A percentile compares a stretch with the other conserved stretches of the same genome.
These are phyloP conservation scores for Odontocolon sp. DNA, from an alignment of 2,888 invertebrate species.

Conservation along the genomic window DNA sequence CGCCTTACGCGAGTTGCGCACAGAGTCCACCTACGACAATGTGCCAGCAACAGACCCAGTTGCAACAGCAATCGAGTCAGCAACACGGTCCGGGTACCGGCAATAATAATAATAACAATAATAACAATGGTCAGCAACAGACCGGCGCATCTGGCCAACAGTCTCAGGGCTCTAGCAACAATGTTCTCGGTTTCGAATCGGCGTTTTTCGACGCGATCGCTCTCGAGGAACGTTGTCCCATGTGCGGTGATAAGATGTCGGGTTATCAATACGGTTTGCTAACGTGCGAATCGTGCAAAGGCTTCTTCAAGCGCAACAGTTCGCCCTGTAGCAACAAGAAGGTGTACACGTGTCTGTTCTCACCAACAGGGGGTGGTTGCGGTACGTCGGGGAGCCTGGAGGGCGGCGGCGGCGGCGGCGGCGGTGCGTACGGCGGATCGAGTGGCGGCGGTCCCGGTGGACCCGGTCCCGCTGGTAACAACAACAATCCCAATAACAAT, in stretches of 20 bases:
- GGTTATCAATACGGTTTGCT: slow-evolving; percentile 90
- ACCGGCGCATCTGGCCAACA: slow-evolving; percentile 67
- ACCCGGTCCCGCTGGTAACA: slow-evolving; percentile 48
- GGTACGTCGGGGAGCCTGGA: slow-evolving; percentile 69
- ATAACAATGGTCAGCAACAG: slow-evolving; percentile 63
- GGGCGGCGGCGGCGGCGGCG: slow-evolving; percentile 59
- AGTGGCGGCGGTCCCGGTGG: slow-evolving; percentile 49
- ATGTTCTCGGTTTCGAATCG: slow-evolving; percentile 81
- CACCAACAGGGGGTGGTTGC: slow-evolving; percentile 74
- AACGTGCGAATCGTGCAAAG: slow-evolving; percentile 90
- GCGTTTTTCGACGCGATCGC: slow-evolving; percentile 81
- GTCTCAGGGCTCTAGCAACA: slow-evolving; percentile 70
- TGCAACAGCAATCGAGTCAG: slow-evolving; percentile 54
- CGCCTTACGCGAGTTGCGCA: slow-evolving; percentile 82
- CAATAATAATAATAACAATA: slow-evolving; percentile 72
- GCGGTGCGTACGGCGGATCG: slow-evolving; percentile 54
- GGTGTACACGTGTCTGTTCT: slow-evolving; percentile 86
- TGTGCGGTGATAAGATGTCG: slow-evolving; percentile 88
- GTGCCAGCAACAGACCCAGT: slow-evolving; percentile 70
- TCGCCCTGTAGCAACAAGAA: slow-evolving; percentile 88
- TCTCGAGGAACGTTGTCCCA: slow-evolving; percentile 86
- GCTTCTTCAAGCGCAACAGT: slow-evolving; percentile 86
- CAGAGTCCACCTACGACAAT: slow-evolving; percentile 77
- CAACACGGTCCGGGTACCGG: slow-evolving; percentile 65
- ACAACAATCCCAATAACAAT: slow-evolving; percentile 69